phyloP scores from a whole-genome alignment of 92 coral and sea anemone species.

The Palythoa heliodiscus region DNA sequence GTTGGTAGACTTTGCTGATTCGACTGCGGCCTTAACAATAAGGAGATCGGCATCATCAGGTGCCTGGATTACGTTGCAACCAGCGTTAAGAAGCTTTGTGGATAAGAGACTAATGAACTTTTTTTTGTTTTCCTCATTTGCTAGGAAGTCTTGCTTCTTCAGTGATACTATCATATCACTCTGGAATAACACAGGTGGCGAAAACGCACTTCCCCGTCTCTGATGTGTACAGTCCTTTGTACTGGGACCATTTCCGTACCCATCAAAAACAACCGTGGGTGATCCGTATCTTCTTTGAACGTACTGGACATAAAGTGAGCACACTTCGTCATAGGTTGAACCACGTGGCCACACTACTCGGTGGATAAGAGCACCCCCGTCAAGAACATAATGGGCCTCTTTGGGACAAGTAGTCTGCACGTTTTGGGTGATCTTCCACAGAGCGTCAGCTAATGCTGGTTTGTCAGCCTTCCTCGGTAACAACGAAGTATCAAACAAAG shows the following conservation, averaged over 20 bases:
- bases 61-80: constrained; percentile 38
- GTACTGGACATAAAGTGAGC: constrained; percentile 34
- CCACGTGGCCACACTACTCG: constrained; percentile 57
- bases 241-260: constrained; percentile 40
- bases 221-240: constrained; percentile 38
- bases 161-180: constrained; percentile 13
- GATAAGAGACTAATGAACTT: not conserved
- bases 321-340: constrained; percentile 23
- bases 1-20: constrained; percentile 21
- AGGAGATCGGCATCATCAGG: constrained; percentile 46
- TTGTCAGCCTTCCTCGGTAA: constrained; percentile 62
- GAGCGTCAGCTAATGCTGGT: constrained; percentile 63
- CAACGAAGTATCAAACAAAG: constrained; percentile 58
- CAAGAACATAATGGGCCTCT: constrained; percentile 38
- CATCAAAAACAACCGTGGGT: constrained; percentile 63
- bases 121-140: constrained; percentile 49
- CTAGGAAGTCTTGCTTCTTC: constrained; percentile 56
- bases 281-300: constrained; percentile 45
- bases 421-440: constrained; percentile 41
- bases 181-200: constrained; percentile 45
- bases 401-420: constrained; percentile 20
- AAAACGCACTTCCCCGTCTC: constrained; percentile 8
- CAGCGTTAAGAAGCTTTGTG: constrained; percentile 22
- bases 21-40: constrained; percentile 42
- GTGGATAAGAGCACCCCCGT: constrained; percentile 62